A percentile compares a stretch with the other conserved stretches of the same genome.
phyloP scores from a whole-genome alignment of 1,140 invertebrate species.

The Acromyrmex heyeri region DNA sequence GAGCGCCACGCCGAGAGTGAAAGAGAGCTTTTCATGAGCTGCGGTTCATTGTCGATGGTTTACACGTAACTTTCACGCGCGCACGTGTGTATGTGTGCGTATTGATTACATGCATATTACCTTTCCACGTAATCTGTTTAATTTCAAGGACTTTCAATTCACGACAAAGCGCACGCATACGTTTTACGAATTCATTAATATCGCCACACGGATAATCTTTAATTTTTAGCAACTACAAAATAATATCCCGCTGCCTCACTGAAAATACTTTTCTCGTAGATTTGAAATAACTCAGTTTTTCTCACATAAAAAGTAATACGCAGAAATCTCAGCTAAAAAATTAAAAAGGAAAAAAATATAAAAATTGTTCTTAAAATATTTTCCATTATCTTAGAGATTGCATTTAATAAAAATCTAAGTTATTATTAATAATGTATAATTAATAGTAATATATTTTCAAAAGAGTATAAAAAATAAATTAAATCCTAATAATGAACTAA shows the following conservation, averaged over 20 bases:
- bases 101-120: slow-evolving; percentile 71
- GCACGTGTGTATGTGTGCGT: neutral
- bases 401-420: neutral
- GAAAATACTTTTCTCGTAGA: neutral
- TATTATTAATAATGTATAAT: neutral
- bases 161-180: slow-evolving; percentile 19
- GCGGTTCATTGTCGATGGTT: slow-evolving; percentile 50
- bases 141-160: slow-evolving; percentile 53
- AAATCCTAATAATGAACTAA: too few relatives aligned
- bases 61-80: slow-evolving; percentile 37
- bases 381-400: neutral
- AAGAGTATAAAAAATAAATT: neutral
- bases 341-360: neutral
- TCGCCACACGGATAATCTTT: neutral
- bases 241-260: neutral
- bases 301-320: neutral
- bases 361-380: neutral
- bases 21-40: slow-evolving; percentile 45
- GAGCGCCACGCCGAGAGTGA: slow-evolving; percentile 15
- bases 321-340: neutral
- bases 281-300: neutral
- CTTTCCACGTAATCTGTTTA: slow-evolving; percentile 64
- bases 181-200: slow-evolving; percentile 19
- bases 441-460: neutral
- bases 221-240: slow-evolving; percentile 20